A percentile compares a stretch with the other conserved stretches of the same genome.
Conservation (phyloP, 2,888 invertebrate genomes). For the Epirrhoe tristata region DNA sequence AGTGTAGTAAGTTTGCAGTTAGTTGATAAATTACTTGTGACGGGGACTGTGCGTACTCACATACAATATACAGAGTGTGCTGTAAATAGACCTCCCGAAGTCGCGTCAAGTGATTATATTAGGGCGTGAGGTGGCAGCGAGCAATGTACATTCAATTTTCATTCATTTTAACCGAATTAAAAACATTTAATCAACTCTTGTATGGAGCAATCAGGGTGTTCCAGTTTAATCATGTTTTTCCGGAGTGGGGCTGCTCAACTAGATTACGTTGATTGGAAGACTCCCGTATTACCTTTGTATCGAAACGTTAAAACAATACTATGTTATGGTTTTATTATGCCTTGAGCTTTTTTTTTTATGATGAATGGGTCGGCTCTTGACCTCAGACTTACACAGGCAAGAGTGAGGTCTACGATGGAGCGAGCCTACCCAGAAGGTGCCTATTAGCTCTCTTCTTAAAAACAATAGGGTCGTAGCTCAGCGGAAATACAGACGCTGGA, state of each 20-base stretch:
- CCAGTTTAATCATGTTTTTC: constrained; percentile 36
- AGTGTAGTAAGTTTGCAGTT: no score
- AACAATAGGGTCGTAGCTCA: no score
- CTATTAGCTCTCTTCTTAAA: no score
- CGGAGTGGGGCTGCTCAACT: constrained; percentile 14
- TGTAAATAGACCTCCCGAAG: constrained; percentile 12
- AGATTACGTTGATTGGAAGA: constrained; percentile 7
- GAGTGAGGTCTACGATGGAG: no score
- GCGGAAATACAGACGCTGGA: no score
- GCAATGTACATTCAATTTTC: constrained; percentile 26
- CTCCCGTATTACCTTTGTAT: background rate
- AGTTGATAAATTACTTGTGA: constrained; percentile 3
- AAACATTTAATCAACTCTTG: constrained; percentile 38
- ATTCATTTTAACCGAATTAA: constrained; percentile 32
- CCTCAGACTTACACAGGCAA: no score
- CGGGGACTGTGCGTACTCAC: background rate
- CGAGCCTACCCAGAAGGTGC: no score
- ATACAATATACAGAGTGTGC: constrained; percentile 1
- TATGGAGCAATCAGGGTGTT: constrained; percentile 32
- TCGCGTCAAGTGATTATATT: constrained; percentile 29
- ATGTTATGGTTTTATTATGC: no score
- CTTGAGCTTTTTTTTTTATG: no score
- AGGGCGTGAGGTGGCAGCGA: constrained; percentile 22
- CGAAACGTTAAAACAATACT: background rate
- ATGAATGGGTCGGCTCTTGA: no score